Evolutionary conservation across 1,140 invertebrate genomes (phyloP).

Genomic region (Ditylenchus dipsaci): DNA sequence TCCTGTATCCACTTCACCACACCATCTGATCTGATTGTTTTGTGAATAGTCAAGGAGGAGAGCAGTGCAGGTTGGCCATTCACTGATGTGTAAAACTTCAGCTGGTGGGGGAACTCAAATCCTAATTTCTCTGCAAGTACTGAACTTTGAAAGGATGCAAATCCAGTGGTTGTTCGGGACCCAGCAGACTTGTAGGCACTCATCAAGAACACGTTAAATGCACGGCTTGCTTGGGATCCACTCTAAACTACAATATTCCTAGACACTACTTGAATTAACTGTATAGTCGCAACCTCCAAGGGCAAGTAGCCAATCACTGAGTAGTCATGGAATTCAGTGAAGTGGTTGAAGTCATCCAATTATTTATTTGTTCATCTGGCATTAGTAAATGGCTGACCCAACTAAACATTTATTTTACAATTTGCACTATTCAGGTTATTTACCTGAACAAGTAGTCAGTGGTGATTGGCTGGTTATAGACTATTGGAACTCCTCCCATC

Average conservation of each 20-base stretch:
- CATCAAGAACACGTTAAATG: slow-evolving; percentile 10
- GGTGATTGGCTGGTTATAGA: slow-evolving; percentile 9
- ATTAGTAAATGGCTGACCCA: slow-evolving; percentile 8
- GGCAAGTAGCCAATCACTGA: slow-evolving; percentile 20
- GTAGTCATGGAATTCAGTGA: slow-evolving; percentile 7
- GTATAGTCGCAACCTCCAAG: slow-evolving; percentile 5
- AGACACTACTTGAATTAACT: slow-evolving; percentile 2
- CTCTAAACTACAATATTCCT: slow-evolving; percentile 11
- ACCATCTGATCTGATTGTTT: not conserved
- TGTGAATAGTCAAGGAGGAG: not conserved
- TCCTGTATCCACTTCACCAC: not conserved
- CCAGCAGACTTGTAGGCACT: slow-evolving; percentile 5
- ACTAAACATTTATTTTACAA: slow-evolving; percentile 8
- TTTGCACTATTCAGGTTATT: not conserved
- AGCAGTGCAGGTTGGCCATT: not conserved
- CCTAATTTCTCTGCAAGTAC: not conserved
- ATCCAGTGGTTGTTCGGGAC: not conserved
- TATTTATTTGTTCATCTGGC: slow-evolving; percentile 6
- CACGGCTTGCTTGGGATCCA: not conserved
- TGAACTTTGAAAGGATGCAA: not conserved
- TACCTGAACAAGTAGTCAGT: slow-evolving; percentile 22
- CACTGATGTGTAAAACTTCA: not conserved
- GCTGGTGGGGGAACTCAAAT: not conserved
- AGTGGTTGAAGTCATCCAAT: not conserved
- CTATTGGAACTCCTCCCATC: slow-evolving; percentile 7